Evolutionary conservation across 2,113 vertebrate genomes (phyloP).

Genomic region (Zingel zingel): DNA sequence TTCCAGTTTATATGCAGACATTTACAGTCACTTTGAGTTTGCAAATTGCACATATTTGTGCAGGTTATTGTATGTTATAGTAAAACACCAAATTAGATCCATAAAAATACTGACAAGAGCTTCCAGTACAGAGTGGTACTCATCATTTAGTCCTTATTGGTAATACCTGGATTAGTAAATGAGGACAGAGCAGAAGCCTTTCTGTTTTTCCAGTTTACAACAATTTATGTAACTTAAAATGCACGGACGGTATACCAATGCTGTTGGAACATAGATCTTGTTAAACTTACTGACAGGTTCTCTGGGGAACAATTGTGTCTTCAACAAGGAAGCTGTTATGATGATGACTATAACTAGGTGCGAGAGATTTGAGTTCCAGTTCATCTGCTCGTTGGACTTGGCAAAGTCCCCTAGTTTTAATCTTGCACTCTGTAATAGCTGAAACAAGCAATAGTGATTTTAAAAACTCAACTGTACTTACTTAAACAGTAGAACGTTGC

Average conservation of each 20-base stretch:
- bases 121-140: not conserved
- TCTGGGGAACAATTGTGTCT: not conserved
- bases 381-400: slow-evolving; percentile 1
- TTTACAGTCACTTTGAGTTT: not conserved
- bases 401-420: not conserved
- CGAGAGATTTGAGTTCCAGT: not conserved
- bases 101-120: not conserved
- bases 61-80: too few relatives aligned
- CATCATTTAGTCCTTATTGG: not conserved
- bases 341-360: not conserved
- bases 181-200: not conserved
- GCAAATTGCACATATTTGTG: not conserved
- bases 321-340: not conserved
- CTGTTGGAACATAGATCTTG: not conserved
- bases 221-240: not conserved
- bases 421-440: not conserved
- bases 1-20: not conserved
- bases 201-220: not conserved
- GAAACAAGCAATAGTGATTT: not conserved
- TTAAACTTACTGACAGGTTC: not conserved
- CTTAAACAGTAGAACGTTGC: slow-evolving; percentile 66
- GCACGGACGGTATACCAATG: not conserved
- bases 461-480: slow-evolving; percentile 70
- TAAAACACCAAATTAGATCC: not conserved
- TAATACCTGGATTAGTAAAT: slow-evolving; percentile 6